phyloP scores from a whole-genome alignment of 2,888 invertebrate genomes.

The Theretra japonica region DNA sequence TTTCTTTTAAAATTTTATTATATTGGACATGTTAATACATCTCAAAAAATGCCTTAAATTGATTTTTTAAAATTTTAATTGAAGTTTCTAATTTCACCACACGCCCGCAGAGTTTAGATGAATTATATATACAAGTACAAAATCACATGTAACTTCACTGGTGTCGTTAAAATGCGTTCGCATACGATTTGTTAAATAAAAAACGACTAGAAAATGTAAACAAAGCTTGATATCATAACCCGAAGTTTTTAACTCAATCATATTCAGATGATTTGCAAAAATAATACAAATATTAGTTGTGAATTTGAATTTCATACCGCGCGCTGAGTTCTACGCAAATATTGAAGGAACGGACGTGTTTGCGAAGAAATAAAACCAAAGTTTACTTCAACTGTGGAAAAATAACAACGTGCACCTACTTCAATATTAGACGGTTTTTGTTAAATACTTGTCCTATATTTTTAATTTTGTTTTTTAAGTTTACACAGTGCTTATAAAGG shows the following conservation, averaged over 20 bases:
- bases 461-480: background rate
- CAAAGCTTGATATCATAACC: background rate
- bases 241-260: background rate
- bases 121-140: no score
- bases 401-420: background rate
- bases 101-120: no score
- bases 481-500: no score
- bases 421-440: background rate
- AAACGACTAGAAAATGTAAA: background rate
- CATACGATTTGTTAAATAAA: background rate
- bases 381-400: conserved; percentile 6
- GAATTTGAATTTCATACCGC: conserved; percentile 12
- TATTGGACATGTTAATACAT: no score
- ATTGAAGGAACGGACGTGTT: conserved; percentile 30
- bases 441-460: background rate
- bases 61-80: no score
- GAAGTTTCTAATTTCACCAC: no score
- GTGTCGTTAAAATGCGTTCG: no score
- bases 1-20: no score
- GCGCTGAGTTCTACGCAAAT: conserved; percentile 33
- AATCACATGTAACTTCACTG: no score
- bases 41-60: no score
- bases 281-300: conserved; percentile 26
- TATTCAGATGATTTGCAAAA: conserved; percentile 13
- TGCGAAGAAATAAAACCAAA: conserved; percentile 7